These are phyloP conservation scores for Panagrolaimus sp. DNA, from an alignment of 1,140 invertebrate genomes.

Conservation along the genomic window DNA sequence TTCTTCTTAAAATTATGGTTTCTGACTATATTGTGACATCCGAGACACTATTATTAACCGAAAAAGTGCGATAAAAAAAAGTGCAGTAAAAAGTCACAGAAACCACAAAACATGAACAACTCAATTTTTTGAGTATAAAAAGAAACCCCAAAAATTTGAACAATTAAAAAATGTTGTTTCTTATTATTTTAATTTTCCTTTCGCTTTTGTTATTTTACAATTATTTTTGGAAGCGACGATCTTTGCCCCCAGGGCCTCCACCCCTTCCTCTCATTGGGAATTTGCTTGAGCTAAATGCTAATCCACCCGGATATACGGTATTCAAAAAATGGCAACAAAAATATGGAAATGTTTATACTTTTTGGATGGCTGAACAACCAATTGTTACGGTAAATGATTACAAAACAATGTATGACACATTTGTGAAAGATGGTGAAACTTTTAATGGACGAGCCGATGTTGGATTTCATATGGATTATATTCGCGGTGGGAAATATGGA, in stretches of 20 bases:
- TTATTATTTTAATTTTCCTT: too few relatives aligned
- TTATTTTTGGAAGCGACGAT: neutral
- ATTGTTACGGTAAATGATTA: constrained; percentile 25
- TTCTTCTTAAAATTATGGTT: too few relatives aligned
- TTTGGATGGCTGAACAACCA: constrained; percentile 22
- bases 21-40: too few relatives aligned
- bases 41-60: too few relatives aligned
- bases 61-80: too few relatives aligned
- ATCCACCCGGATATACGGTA: neutral
- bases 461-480: neutral
- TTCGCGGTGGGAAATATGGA: constrained; percentile 21
- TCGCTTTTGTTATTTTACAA: neutral
- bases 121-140: too few relatives aligned
- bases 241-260: neutral
- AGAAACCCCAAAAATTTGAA: too few relatives aligned
- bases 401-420: constrained; percentile 21
- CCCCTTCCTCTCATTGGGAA: neutral
- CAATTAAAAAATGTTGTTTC: too few relatives aligned
- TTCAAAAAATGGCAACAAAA: constrained; percentile 10
- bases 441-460: constrained; percentile 4
- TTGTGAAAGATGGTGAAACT: constrained; percentile 27
- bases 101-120: too few relatives aligned
- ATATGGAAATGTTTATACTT: constrained; percentile 25
- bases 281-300: neutral
- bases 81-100: too few relatives aligned